A percentile compares a stretch with the other conserved stretches of the same genome.
These are phyloP conservation scores for Standfussiana lucernea DNA, from an alignment of 2,888 invertebrate genomes.

Conservation along the genomic window DNA sequence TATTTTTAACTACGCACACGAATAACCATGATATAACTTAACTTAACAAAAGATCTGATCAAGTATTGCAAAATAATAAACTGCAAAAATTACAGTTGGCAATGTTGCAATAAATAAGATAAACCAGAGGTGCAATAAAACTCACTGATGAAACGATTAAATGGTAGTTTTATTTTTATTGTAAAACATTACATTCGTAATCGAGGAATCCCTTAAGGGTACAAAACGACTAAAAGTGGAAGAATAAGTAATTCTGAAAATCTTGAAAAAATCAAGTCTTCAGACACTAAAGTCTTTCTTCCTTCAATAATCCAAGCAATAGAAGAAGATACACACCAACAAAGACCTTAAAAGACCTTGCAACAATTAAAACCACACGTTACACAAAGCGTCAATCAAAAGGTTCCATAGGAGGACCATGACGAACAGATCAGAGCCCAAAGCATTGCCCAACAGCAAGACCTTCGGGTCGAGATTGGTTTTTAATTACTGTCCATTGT, in stretches of 20 bases:
- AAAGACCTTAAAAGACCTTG: background rate
- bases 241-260: background rate
- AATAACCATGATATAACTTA: background rate
- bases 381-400: conserved; percentile 26
- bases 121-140: background rate
- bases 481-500: conserved; percentile 76
- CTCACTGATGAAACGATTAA: background rate
- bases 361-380: conserved; percentile 8
- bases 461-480: conserved; percentile 72
- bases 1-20: background rate
- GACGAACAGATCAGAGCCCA: conserved; percentile 26
- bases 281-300: background rate
- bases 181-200: background rate
- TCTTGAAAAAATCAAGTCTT: background rate
- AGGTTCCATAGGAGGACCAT: conserved; percentile 43
- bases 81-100: background rate
- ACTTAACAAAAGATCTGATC: background rate
- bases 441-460: conserved; percentile 68
- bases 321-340: background rate
- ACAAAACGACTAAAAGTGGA: background rate
- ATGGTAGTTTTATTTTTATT: background rate
- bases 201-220: too few species aligned
- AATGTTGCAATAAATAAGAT: background rate
- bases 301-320: background rate
- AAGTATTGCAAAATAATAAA: background rate